Percentiles rank a stretch among this genome's conserved stretches.
These are phyloP conservation scores for Grammomys surdaster DNA, from an alignment of 2,113 vertebrate species.

Conservation along the genomic window DNA sequence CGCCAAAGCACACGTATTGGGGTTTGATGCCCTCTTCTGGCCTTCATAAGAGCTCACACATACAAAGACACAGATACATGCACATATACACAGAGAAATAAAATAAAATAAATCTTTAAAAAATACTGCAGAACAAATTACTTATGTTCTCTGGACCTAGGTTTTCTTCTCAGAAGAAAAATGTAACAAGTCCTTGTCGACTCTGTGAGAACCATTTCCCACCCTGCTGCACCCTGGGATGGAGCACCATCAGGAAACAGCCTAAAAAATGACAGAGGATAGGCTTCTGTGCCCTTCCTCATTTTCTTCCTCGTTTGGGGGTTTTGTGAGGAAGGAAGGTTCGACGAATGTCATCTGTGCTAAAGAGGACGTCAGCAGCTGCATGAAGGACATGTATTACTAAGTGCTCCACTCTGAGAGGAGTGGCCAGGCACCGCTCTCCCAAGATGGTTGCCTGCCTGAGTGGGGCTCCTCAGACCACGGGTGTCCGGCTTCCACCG, in stretches of 20 bases:
- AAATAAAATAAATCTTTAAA: background rate
- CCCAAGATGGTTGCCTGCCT: background rate
- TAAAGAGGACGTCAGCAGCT: background rate
- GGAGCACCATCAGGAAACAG: background rate
- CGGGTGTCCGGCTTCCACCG: background rate
- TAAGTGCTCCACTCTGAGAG: background rate
- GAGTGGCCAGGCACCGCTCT: background rate
- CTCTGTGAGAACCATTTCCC: background rate
- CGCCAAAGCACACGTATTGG: background rate
- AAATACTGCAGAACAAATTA: background rate
- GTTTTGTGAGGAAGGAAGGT: background rate
- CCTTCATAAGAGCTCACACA: background rate
- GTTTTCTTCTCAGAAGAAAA: background rate
- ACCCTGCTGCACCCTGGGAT: no score
- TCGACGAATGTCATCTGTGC: background rate
- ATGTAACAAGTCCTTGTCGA: rapidly evolving
- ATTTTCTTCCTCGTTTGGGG: background rate
- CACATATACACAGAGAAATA: background rate
- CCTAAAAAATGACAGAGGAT: rapidly evolving
- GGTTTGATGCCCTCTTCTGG: background rate
- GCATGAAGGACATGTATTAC: background rate
- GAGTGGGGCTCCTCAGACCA: rapidly evolving
- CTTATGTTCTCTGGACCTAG: background rate
- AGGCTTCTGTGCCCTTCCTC: background rate
- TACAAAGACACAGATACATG: background rate